Base-by-base conservation (phyloP, 1,140 invertebrate genomes). In the Belonocnema kinseyi region DNA sequence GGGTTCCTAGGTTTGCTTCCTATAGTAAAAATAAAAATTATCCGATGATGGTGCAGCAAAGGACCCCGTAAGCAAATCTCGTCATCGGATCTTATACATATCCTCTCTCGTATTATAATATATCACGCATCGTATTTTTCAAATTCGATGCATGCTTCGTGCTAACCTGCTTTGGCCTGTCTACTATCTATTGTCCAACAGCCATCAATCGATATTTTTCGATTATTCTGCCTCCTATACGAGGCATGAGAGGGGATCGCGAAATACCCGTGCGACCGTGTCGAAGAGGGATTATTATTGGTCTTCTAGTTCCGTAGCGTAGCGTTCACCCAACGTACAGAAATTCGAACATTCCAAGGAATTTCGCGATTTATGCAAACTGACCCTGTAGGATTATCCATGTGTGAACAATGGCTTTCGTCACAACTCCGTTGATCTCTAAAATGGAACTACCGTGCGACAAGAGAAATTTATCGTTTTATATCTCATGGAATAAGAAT, bases 251-350 rank as follows among this genome's bases (percentile, higher is more conserved):
- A 56, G 19, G 19, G 19, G 56, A 12, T 21, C 56, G 56, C 56
- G 56, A 58, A 58, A 58, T 58, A 58, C 56, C 56, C 56, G 56
- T 58, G 56, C 56, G 56, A 58, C 56, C 56, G 56, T 21, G 26
- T 54, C 53, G 19, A 58, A 12, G 56, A 58, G 56, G 56, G 56
- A 58, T 12, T 46, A 46, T 46, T 46, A 46, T 46, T 46, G 40
- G 40, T 46, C 40, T 11, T 21, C 56, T 8, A 21, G 11, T 26
- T 17, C 13, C 19, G 10, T 58, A 21, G 56, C 19, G 10, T 58
- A 21, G 56, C 21, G 26, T 19, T 21, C 3, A 21, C 12, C 11
- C 8, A 58, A 17, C 19, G 26, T 58, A 58, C 56, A 58, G 13
- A 58, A 21, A 58, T 58, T 21, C 8, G 4, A 8, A 11, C 56